These are phyloP conservation scores for Lophura nycthemera DNA, from an alignment of 2,113 vertebrate species.

Conservation along the genomic window DNA sequence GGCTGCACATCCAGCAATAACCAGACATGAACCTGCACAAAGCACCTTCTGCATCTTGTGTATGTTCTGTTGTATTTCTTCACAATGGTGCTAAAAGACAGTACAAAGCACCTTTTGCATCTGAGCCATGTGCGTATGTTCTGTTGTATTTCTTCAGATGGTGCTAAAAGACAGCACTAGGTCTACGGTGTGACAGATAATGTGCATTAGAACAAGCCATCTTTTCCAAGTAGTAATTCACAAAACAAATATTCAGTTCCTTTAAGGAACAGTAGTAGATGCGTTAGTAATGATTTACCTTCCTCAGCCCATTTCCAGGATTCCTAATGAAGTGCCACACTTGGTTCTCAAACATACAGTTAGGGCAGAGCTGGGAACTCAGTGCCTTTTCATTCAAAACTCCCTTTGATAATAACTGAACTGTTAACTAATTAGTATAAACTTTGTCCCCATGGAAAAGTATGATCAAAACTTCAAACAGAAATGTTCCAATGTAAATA, in stretches of 20 bases:
- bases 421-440: conserved; percentile 62
- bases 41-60: neutral
- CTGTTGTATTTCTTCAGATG: neutral
- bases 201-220: conserved; percentile 20
- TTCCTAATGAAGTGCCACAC: conserved; percentile 37
- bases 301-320: conserved; percentile 19
- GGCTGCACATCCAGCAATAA: neutral
- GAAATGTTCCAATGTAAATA: neutral
- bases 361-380: conserved; percentile 7
- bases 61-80: neutral
- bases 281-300: conserved; percentile 22
- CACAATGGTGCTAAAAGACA: neutral
- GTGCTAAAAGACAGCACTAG: neutral
- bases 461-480: conserved; percentile 24
- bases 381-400: conserved; percentile 43
- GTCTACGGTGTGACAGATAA: conserved; percentile 27
- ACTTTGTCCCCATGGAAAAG: conserved; percentile 5
- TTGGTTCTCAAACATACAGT: neutral
- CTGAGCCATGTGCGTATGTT: neutral
- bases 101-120: neutral
- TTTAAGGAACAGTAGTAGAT: neutral
- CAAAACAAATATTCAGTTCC: neutral
- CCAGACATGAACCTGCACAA: neutral
- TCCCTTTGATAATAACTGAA: conserved; percentile 60
- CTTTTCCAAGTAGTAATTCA: conserved; percentile 22